Evolutionary conservation across 2,888 invertebrate species (phyloP).

Genomic region (Smittia aterrima): DNA sequence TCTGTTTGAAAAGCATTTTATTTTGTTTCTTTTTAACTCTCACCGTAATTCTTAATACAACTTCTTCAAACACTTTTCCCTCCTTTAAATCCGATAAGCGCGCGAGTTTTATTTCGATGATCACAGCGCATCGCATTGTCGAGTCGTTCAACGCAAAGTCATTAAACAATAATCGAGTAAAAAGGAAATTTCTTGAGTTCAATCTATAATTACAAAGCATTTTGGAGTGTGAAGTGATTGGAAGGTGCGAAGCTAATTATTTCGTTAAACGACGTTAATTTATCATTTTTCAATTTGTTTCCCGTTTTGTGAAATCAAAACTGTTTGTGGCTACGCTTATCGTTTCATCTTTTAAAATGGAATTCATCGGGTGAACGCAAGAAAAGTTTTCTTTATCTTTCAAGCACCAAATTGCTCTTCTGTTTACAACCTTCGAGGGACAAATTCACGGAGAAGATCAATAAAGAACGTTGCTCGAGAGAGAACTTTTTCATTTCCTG

Average conservation of each 20-base stretch:
- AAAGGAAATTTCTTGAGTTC: background rate
- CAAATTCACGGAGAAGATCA: conserved; percentile 34
- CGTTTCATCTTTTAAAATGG: background rate
- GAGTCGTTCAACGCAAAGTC: background rate
- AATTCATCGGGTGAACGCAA: background rate
- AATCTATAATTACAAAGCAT: conserved; percentile 28
- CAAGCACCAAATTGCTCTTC: conserved; percentile 26
- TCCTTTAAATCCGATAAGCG: no score
- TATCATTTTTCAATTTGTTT: conserved; percentile 20
- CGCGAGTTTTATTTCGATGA: no score
- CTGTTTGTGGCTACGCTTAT: background rate
- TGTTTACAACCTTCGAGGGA: conserved; percentile 35
- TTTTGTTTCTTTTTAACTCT: background rate
- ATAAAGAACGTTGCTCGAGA: background rate
- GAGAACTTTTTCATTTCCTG: conserved; percentile 10
- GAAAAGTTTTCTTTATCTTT: conserved; percentile 2
- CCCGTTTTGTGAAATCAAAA: background rate
- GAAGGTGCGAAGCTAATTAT: conserved; percentile 33
- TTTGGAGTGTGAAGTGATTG: conserved; percentile 1
- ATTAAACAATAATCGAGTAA: background rate
- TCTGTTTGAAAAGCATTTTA: conserved; percentile 6
- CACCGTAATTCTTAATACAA: background rate
- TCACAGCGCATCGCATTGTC: no score
- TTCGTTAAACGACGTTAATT: conserved; percentile 21
- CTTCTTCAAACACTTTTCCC: background rate